Evolutionary conservation across 2,113 vertebrate genomes (phyloP), one percentile per base, ranked within the genome.

Genomic region (Elgaria multicarinata): DNA sequence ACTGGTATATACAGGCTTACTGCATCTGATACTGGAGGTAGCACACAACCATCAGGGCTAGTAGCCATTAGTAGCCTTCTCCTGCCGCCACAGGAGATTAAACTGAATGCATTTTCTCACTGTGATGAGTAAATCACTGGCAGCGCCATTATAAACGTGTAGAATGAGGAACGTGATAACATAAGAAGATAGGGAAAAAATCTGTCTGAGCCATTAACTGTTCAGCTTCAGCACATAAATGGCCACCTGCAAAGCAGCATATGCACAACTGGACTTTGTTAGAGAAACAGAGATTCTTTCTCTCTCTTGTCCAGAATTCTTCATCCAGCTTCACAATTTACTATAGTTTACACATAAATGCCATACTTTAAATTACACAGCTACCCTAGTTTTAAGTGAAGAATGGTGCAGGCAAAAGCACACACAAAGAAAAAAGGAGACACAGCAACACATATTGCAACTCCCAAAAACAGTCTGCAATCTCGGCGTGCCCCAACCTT

Each of bases 181-280:
- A 90, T 86, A 92, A 96, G 91, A 85, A 93, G 87, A 86, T 86
- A 91, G 83, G 86, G 88, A 62, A 55, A 92, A 95, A 94, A 93
- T 62, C 87, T 93, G 94, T 91, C 83, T n/a, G 67, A 92, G 77
- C 6, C 24, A 64, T 94, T 95, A 96, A 95, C 69, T 87, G 42
- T 77, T 90, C 83, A 12, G 87, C 84, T 87, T 3, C 0, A 77
- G 66, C 92, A 89, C 81, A 93, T 94, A 95, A 95, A 96, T 84
- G 81, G 91, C 91, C 94, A 94, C 91, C 95, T 95, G 95, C 85
- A 88, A 88, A 89, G 90, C 90, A 90, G 42, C 92, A 92, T 88
- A 86, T 93, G 94, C 93, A 93, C 87, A 84, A 4, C 90, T 95
- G 96, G 94, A 87, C 91, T 95, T 91, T 92, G 90, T 94, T 95